Evolutionary conservation across 1,140 invertebrate species (phyloP).

Genomic region (Aleiodes sp.): DNA sequence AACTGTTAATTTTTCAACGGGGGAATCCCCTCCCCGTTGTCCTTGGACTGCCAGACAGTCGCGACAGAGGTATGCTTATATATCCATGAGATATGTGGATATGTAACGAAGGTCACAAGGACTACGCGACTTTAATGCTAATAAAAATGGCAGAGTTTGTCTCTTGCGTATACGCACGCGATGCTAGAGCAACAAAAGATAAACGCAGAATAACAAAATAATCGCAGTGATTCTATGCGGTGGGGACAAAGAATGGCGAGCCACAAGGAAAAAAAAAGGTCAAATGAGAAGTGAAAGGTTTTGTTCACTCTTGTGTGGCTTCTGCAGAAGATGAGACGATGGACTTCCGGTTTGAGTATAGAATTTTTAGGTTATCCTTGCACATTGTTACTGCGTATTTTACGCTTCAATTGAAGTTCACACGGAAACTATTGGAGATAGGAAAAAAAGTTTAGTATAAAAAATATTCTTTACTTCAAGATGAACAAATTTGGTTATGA

Average conservation of each 20-base stretch:
- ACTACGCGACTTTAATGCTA: constrained; percentile 37
- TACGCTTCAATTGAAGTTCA: no score
- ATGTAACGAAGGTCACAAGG: constrained; percentile 35
- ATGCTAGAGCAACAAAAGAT: not conserved
- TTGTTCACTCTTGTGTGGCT: no score
- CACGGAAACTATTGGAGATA: no score
- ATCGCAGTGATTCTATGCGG: not conserved
- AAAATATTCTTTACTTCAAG: no score
- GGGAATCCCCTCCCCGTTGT: constrained; percentile 20
- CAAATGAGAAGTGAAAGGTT: not conserved
- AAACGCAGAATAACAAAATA: not conserved
- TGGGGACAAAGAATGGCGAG: not conserved
- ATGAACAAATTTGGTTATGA: no score
- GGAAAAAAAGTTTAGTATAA: no score
- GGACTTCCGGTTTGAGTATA: no score
- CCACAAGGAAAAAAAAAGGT: not conserved
- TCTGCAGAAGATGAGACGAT: no score
- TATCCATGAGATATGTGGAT: constrained; percentile 21
- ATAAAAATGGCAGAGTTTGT: not conserved
- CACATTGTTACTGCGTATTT: no score
- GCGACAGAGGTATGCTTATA: not conserved
- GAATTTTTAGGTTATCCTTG: no score
- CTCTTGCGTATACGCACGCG: not conserved
- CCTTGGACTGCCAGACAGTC: constrained; percentile 4
- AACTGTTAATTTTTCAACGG: constrained; percentile 17